Evolutionary conservation across 2,113 vertebrate genomes (phyloP).

Genomic region (Polyodon spathula): DNA sequence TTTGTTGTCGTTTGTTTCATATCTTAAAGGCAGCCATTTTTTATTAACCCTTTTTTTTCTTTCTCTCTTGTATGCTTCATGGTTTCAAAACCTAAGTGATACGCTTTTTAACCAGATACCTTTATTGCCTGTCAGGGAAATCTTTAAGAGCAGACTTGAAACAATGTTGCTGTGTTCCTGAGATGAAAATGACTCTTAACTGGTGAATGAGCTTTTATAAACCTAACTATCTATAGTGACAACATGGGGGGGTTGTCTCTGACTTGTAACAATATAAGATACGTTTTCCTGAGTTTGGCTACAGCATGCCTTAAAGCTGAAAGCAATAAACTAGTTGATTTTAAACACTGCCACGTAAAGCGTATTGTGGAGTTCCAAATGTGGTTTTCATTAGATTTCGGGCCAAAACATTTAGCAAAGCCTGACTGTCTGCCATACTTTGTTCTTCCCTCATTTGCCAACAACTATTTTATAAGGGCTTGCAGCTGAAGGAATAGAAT

Average conservation of each 20-base stretch:
- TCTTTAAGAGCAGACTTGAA: conserved; percentile 1
- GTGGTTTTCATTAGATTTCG: conserved; percentile 72
- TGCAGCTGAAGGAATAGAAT: conserved; percentile 17
- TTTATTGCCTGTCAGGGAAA: conserved; percentile 8
- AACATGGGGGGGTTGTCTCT: conserved; percentile 4
- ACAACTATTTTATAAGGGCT: conserved; percentile 35
- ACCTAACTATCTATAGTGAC: conserved; percentile 10
- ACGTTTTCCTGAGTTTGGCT: conserved; percentile 11
- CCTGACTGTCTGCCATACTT: conserved; percentile 58
- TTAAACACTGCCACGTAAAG: conserved; percentile 61
- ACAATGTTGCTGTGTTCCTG: not conserved
- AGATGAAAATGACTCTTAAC: conserved; percentile 11
- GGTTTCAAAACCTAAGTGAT: not conserved
- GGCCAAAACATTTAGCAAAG: conserved; percentile 64
- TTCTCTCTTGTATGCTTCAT: not conserved
- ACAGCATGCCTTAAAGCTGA: conserved; percentile 27
- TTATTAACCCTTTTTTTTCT: not conserved
- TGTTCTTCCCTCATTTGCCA: conserved; percentile 46
- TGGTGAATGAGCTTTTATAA: conserved; percentile 13
- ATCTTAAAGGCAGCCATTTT: not conserved
- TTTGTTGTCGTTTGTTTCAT: not conserved
- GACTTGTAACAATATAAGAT: not conserved
- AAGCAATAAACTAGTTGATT: conserved; percentile 40
- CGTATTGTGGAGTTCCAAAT: conserved; percentile 66
- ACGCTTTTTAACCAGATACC: not conserved